Evolutionary conservation across 64 coral and sea anemone species (phyloP), one percentile per base, ranked within the genome.

Genomic region (Montipora foliosa): DNA sequence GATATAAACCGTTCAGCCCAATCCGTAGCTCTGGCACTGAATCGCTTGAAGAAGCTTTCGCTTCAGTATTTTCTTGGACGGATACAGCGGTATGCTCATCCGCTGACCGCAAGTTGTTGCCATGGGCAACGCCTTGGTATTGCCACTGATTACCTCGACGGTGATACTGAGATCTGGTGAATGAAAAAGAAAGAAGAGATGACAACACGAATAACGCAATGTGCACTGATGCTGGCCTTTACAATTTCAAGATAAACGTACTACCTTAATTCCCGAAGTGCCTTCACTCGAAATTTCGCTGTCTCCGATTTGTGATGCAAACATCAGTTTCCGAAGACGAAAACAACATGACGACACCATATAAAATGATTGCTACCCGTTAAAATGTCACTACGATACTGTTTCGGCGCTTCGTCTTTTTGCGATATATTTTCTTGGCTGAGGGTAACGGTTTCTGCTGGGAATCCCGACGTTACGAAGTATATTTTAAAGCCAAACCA

Each of bases 71-170:
- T 90, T 94, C 74, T 91, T 91, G 6, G 96, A 98, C 17, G 96
- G 93, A 68, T 98, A 98, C 14, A 98, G 76, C 13, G 96, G 96
- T 78, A 98, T 95, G 71, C 93, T 95, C 96, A 98, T 98, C 48
- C 96, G 96, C 89, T 98, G 96, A 88, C 96, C 96, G 17, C 93
- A 98, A 4, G 96, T 98, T 13, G 93, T 98, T 95, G 96, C 96
- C 96, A 97, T 97, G n/a, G 96, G 96, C 74, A 97, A 97, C 89
- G 96, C 96, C 17, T 92, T 97, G 19, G 96, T 97, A 50, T 97
- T 97, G 7, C 96, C 96, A 79, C 96, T 97, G 48, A 97, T 97
- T 59, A 97, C 96, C 25, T 97, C 96, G 20, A 97, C 81, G 3
- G 96, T 98, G 74, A 98, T 95, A 7, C 81, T 91, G 3, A 98